phyloP scores from a whole-genome alignment of 2,888 invertebrate species.

The Clitarchus hookeri region DNA sequence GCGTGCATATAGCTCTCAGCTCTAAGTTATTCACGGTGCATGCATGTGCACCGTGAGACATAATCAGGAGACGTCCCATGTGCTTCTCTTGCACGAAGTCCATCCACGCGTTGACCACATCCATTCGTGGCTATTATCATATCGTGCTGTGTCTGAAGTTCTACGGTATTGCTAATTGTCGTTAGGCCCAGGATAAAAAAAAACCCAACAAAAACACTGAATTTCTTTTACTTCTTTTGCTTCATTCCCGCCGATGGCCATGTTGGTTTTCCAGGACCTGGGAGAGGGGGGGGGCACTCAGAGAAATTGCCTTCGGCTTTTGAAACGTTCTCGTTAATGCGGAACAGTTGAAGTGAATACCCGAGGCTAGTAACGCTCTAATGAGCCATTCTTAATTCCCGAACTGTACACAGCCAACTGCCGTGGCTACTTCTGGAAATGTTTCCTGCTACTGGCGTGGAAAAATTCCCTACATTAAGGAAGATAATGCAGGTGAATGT shows the following conservation, averaged over 20 bases:
- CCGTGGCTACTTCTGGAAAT: neutral
- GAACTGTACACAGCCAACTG: neutral
- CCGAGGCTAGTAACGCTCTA: neutral
- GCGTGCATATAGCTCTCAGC: too few relatives aligned
- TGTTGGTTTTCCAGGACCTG: neutral
- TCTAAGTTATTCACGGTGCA: too few relatives aligned
- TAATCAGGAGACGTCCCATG: neutral
- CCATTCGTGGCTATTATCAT: neutral
- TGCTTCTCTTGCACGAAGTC: neutral
- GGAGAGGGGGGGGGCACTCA: neutral
- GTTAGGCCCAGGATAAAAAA: neutral
- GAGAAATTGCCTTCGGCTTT: conserved; percentile 7
- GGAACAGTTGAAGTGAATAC: neutral
- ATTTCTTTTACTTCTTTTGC: neutral
- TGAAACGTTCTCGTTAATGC: neutral
- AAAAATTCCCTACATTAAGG: neutral
- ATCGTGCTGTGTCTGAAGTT: neutral
- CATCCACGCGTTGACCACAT: neutral
- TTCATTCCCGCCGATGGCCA: neutral
- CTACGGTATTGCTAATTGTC: neutral
- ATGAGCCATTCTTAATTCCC: neutral
- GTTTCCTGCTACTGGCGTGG: neutral
- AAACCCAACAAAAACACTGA: neutral
- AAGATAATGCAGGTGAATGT: conserved; percentile 1
- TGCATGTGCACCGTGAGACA: neutral